Base-by-base conservation (phyloP, 2,888 invertebrate species). In the Cosmopolites sordidus region DNA sequence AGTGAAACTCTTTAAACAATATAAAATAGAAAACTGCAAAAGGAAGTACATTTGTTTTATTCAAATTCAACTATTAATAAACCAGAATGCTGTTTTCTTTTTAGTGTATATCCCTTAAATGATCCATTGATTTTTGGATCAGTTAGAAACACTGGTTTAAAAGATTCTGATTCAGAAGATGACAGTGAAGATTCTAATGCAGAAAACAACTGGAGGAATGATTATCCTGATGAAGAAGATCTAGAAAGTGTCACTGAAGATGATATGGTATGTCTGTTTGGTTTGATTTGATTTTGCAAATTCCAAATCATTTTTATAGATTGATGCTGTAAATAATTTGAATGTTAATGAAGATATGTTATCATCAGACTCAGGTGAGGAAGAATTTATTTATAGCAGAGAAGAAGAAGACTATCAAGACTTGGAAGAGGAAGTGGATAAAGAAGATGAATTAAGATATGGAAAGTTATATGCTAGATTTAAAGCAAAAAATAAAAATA, bases 111-210 rank as follows among this genome's bases (percentile, higher is more conserved):
- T 58, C 72, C 74, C 1, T 62, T 76, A 11, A 71, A 74, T 52
- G 57, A 57, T 44, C 72, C 75, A 16, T 59, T 78, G 4, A 66
- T 76, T 2, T 73, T 69, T 53, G 75, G 70, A 46, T 65, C 68
- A 9, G 41, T 58, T 18, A 51, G 63, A 52, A 69, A 70, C 54
- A 67, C 67, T 54, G 66, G 64, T 3, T 43, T 59, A 12, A 75
- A 75, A 51, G 70, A 71, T 37, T 62, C 62, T 4, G 72, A 73
- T 43, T 60, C 63, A 11, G 78, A 77, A 9, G 76, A 78, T 51
- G 83, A 83, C 62, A 79, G 79, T 17, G 82, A 82, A 59, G 88
- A 89, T 69, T 89, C 89, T 0, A 89, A 90, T 75, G 84, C 84
- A 58, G 89, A 90, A 71, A 83, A 84, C 62, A 82, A 88, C 68